Base-by-base conservation (phyloP, 2,113 vertebrate species). In the Colaptes auratus region DNA sequence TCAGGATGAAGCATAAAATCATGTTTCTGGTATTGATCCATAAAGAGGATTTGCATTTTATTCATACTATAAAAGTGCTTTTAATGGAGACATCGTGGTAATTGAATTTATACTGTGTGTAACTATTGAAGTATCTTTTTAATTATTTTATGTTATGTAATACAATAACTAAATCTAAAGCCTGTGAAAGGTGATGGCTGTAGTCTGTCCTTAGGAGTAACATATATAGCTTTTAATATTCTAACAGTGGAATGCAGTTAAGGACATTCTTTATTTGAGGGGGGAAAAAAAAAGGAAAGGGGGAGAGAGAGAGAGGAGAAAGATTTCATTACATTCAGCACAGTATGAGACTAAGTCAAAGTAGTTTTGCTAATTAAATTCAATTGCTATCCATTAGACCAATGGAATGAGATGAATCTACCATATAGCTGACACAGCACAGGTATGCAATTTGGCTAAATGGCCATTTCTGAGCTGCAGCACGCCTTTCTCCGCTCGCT, bases 321-420 rank as follows among this genome's bases (percentile, higher is more conserved):
- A 97, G 97, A 98, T 98, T 98, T 98, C 98, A 98, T 98, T 98
- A 98, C 97, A 97, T 97, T 98, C 97, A 97, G 97, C 97, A 95
- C 97, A 97, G 98, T 98, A 97, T 98, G 98, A 97, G 97, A 97
- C 97, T 97, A 97, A 98, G 98, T 99, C 98, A 98, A 98, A 99
- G 98, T 98, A 98, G 98, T 98, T 98, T 98, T 98, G 98, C 98
- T 99, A 99, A 99, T 99, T 99, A 99, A 99, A 99, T 99, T 99
- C 98, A 98, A 98, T 98, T 97, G 98, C 98, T 98, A 98, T 99
- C 99, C 99, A 99, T 99, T 99, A 99, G 99, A 98, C 98, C 98
- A 98, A 99, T 98, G 98, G 98, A 99, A 98, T 97, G 97, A 98
- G 98, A 97, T 98, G 98, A 98, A 98, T 98, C 98, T 97, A 97